phyloP scores from a whole-genome alignment of 2,888 invertebrate species.

The Eudemis profundana region DNA sequence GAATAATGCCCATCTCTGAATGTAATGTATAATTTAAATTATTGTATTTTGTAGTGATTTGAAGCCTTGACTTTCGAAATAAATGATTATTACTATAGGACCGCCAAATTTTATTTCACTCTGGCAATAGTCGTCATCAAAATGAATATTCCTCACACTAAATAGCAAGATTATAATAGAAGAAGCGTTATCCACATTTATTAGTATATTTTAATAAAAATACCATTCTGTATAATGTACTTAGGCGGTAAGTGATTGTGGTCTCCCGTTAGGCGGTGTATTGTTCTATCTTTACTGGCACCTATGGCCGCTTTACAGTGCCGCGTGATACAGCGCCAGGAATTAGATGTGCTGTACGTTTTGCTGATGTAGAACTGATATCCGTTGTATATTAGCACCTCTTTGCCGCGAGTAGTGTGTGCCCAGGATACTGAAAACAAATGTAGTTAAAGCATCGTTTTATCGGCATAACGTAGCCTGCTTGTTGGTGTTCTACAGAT shows the following conservation, averaged over 20 bases:
- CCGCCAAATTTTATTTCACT: background rate
- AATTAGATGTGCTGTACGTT: background rate
- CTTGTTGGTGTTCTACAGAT: too few species aligned
- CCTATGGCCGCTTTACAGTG: conserved; percentile 11
- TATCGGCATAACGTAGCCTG: too few species aligned
- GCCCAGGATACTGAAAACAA: conserved; percentile 51
- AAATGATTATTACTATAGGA: too few species aligned
- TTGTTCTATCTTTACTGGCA: background rate
- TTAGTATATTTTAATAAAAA: conserved; percentile 8
- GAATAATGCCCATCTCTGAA: too few species aligned
- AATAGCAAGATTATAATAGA: too few species aligned
- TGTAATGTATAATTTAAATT: too few species aligned
- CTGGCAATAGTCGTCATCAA: too few species aligned
- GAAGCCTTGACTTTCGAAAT: too few species aligned
- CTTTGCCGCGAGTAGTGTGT: conserved; percentile 30
- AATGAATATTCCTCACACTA: too few species aligned
- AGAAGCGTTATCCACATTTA: background rate
- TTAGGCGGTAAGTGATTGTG: conserved; percentile 6
- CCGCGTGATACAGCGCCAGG: background rate
- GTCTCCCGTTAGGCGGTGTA: background rate
- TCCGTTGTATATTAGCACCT: conserved; percentile 6
- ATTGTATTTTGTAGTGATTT: too few species aligned
- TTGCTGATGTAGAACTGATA: conserved; percentile 34
- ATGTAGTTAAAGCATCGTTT: too few species aligned
- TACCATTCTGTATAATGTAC: conserved; percentile 9